Evolutionary conservation across 2,113 vertebrate species (phyloP).

Genomic region (Hepsetus odoe): DNA sequence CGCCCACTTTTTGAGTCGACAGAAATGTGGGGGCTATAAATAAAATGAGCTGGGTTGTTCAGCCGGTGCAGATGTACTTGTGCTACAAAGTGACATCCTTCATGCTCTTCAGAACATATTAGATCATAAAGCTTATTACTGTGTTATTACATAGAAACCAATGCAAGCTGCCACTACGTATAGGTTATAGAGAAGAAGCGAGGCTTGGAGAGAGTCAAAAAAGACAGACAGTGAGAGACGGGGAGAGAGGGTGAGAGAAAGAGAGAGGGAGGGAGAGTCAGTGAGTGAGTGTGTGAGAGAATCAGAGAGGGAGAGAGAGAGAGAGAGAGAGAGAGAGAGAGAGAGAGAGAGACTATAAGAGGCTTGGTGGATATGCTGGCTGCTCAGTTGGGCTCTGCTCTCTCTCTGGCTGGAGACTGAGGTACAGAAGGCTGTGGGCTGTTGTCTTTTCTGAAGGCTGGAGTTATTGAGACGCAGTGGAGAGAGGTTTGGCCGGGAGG

Average conservation of each 20-base stretch:
- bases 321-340: conserved; percentile 7
- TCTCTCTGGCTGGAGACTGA: conserved; percentile 13
- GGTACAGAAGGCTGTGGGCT: conserved; percentile 11
- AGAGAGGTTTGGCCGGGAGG: background rate
- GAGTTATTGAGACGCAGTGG: conserved; percentile 12
- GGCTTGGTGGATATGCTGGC: background rate
- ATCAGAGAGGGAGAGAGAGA: conserved; percentile 18
- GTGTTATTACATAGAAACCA: no score
- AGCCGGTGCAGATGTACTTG: no score
- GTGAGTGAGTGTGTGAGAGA: conserved; percentile 3
- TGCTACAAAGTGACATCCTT: no score
- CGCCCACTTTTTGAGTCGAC: no score
- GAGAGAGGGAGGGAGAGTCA: conserved; percentile 18
- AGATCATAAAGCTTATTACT: no score
- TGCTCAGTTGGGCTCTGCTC: conserved; percentile 21
- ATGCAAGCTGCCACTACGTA: no score
- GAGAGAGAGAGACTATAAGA: conserved; percentile 9
- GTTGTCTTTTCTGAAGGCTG: conserved; percentile 10
- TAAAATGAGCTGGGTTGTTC: no score
- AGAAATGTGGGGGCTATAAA: no score
- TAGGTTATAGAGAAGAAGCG: no score
- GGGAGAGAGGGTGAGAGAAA: background rate
- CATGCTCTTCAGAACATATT: no score
- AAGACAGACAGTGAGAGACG: background rate
- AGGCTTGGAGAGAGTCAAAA: no score